Evolutionary conservation across 2,888 invertebrate species (phyloP).

Genomic region (Drosophila demipolita): DNA sequence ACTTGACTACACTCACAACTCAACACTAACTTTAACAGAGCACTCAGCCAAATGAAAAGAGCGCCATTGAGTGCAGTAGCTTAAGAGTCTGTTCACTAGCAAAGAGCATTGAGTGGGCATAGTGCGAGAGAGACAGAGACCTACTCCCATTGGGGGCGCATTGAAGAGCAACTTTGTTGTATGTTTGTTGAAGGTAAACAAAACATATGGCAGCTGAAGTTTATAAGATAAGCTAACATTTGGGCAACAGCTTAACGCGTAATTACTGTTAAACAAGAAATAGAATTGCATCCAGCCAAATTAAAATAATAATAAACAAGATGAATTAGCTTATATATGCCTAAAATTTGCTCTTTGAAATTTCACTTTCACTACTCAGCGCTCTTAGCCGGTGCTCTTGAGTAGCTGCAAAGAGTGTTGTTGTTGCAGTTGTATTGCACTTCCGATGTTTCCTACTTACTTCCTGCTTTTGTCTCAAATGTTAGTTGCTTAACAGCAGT

Average conservation of each 20-base stretch:
- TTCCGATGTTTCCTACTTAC: constrained; percentile 43
- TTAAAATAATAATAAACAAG: background rate
- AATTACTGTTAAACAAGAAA: background rate
- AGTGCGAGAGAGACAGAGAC: constrained; percentile 1
- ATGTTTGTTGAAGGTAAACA: constrained; percentile 38
- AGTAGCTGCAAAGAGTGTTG: constrained; percentile 27
- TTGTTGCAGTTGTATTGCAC: constrained; percentile 30
- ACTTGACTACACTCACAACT: constrained; percentile 11
- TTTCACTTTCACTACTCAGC: constrained; percentile 40
- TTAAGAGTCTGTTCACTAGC: constrained; percentile 18
- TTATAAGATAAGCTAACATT: constrained; percentile 4
- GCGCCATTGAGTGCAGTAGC: constrained; percentile 10
- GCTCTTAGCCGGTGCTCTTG: constrained; percentile 40
- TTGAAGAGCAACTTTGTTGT: constrained; percentile 38
- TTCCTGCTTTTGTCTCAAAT: constrained; percentile 48
- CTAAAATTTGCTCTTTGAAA: background rate
- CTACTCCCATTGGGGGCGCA: background rate
- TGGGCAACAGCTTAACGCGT: background rate
- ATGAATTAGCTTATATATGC: background rate
- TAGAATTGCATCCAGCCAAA: background rate
- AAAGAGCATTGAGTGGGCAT: constrained; percentile 5
- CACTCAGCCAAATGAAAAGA: constrained; percentile 1
- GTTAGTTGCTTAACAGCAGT: constrained; percentile 36
- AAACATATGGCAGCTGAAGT: constrained; percentile 52
- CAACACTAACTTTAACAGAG: background rate